A percentile compares a stretch with the other conserved stretches of the same genome.
These are phyloP conservation scores for Mellilla xanthometata DNA, from an alignment of 2,888 invertebrate genomes.

Conservation along the genomic window DNA sequence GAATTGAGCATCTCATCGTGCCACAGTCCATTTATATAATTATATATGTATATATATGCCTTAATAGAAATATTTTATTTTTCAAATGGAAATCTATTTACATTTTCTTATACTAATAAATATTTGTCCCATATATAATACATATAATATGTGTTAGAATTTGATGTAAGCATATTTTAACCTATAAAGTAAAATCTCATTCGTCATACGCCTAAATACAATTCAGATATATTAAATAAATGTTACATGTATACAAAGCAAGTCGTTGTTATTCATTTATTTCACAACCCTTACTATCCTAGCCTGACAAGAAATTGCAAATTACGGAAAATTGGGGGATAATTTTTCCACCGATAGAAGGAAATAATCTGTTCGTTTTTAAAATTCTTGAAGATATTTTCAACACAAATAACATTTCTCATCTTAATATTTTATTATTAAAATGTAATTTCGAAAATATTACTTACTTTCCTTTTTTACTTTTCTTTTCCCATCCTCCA, in stretches of 20 bases:
- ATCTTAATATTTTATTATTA: too few species aligned
- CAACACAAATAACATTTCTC: too few species aligned
- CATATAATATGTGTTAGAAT: constrained; percentile 1
- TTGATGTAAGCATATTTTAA: constrained; percentile 10
- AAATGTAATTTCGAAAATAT: too few species aligned
- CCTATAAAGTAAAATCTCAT: background rate
- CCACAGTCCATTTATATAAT: constrained; percentile 29
- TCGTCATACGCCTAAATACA: constrained; percentile 8
- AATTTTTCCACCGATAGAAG: too few species aligned
- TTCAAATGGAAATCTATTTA: constrained; percentile 11
- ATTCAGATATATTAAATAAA: constrained; percentile 41
- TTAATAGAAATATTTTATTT: constrained; percentile 14
- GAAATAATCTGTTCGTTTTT: too few species aligned
- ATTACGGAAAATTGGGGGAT: too few species aligned
- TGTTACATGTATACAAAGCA: constrained; percentile 48
- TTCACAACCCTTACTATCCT: too few species aligned
- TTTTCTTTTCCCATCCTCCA: too few species aligned
- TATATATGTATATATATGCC: constrained; percentile 14
- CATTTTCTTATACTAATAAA: constrained; percentile 8
- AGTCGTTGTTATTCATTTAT: constrained; percentile 35
- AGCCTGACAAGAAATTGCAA: too few species aligned
- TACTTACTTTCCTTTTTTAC: too few species aligned
- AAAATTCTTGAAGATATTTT: too few species aligned
- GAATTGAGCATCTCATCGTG: constrained; percentile 44
- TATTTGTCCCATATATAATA: constrained; percentile 1